A percentile compares a stretch with the other conserved stretches of the same genome.
phyloP scores from a whole-genome alignment of 2,797 vertebrate species.

The Lophius americanus region DNA sequence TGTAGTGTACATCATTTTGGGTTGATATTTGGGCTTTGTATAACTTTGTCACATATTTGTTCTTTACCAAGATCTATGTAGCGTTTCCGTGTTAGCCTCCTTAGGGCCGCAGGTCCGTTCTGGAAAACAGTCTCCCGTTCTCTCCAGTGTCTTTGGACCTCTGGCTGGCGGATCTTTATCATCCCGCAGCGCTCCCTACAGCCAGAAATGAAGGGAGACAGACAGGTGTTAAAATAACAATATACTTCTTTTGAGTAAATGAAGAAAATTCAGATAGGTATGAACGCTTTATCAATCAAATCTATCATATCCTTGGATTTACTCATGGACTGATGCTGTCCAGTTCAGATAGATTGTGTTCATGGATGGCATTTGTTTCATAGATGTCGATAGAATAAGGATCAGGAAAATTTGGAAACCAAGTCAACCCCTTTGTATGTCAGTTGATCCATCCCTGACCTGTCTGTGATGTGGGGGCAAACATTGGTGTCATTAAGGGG shows the following conservation, averaged over 20 bases:
- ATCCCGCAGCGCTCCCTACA: conserved; percentile 85
- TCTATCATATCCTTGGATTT: neutral
- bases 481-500: too few relatives aligned
- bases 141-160: conserved; percentile 82
- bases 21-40: neutral
- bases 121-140: conserved; percentile 85
- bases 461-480: neutral
- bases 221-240: neutral
- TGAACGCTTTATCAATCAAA: neutral
- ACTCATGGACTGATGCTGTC: neutral
- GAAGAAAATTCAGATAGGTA: neutral
- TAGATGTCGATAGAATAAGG: too few relatives aligned
- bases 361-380: too few relatives aligned
- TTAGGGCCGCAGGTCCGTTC: conserved; percentile 81
- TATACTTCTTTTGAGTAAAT: neutral
- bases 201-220: conserved; percentile 29
- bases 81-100: conserved; percentile 90
- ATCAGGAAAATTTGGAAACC: too few relatives aligned
- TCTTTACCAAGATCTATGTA: conserved; percentile 91
- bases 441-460: neutral
- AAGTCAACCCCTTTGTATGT: neutral
- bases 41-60: neutral
- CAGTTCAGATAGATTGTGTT: neutral
- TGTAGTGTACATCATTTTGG: neutral
- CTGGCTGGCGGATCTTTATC: conserved; percentile 89